A percentile compares a stretch with the other conserved stretches of the same genome.
Conservation (phyloP, 1,140 invertebrate genomes). For the Zaprionus taronus region DNA sequence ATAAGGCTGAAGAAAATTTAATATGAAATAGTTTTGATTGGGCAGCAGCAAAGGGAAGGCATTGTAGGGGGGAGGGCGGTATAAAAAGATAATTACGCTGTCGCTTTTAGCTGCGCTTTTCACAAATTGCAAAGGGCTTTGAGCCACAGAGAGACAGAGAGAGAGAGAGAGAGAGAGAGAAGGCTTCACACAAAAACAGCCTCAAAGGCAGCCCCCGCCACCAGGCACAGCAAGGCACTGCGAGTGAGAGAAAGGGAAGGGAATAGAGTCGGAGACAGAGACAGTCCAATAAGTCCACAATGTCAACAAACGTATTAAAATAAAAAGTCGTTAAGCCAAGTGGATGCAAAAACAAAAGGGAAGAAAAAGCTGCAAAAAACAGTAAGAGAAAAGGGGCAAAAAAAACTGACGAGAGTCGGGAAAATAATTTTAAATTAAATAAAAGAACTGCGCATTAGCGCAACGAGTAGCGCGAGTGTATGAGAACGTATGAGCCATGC, state of each 20-base stretch:
- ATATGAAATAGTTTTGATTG: slow-evolving; percentile 59
- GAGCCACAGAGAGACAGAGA: too few species aligned
- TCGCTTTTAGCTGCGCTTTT: slow-evolving; percentile 41
- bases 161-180: too few species aligned
- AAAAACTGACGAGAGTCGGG: slow-evolving; percentile 37
- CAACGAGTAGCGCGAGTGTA: slow-evolving; percentile 21
- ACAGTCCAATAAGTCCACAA: slow-evolving; percentile 68
- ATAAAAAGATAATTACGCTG: slow-evolving; percentile 41
- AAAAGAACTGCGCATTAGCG: slow-evolving; percentile 55
- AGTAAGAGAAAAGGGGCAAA: slow-evolving; percentile 15
- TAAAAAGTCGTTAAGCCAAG: slow-evolving; percentile 80
- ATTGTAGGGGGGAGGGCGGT: background rate
- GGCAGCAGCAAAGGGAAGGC: background rate
- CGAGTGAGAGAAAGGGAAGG: background rate
- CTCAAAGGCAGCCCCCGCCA: slow-evolving; percentile 29
- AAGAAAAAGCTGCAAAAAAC: slow-evolving; percentile 7
- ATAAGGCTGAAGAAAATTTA: slow-evolving; percentile 47
- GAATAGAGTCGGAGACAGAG: background rate
- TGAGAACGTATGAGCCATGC: slow-evolving; percentile 7
- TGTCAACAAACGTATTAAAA: slow-evolving; percentile 83
- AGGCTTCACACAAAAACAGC: background rate
- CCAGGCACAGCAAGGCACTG: slow-evolving; percentile 19
- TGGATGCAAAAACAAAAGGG: slow-evolving; percentile 51
- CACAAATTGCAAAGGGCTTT: slow-evolving; percentile 19
- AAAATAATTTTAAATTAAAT: slow-evolving; percentile 81